Evolutionary conservation across 2,797 vertebrate species (phyloP).

Genomic region (Danio jaintianensis): DNA sequence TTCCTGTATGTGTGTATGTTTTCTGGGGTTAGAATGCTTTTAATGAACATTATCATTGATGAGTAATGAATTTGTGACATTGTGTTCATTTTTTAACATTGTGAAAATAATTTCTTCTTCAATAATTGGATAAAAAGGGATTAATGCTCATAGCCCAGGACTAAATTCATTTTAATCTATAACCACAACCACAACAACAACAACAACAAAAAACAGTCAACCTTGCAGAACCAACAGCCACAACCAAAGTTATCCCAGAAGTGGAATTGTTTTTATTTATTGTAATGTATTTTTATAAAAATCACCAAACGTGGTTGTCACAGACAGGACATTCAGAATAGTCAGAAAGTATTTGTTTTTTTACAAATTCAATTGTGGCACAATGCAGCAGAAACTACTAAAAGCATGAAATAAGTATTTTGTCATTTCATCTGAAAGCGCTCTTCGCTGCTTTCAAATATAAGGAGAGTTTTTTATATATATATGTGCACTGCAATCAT

Average conservation of each 20-base stretch:
- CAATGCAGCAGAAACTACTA: constrained; percentile 24
- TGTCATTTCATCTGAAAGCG: constrained; percentile 18
- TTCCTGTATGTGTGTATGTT: too few relatives aligned
- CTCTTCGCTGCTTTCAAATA: constrained; percentile 28
- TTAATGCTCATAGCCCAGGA: background rate
- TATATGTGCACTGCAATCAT: constrained; percentile 10
- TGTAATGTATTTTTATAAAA: background rate
- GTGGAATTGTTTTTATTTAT: too few relatives aligned
- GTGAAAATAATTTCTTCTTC: too few relatives aligned
- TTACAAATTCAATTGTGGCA: constrained; percentile 14
- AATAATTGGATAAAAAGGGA: too few relatives aligned
- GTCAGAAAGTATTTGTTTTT: background rate
- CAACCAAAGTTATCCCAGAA: background rate
- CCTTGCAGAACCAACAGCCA: background rate
- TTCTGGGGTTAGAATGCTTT: too few relatives aligned
- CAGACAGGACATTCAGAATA: background rate
- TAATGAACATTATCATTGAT: too few relatives aligned
- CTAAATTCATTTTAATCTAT: background rate
- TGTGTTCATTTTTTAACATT: too few relatives aligned
- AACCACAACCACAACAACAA: too few relatives aligned
- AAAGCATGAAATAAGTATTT: constrained; percentile 30
- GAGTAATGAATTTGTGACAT: too few relatives aligned
- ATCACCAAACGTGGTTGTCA: background rate
- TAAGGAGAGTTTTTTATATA: constrained; percentile 22
- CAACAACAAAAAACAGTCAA: background rate